phyloP scores from a whole-genome alignment of 37 sponge, comb jelly and placozoan species.

The Petrosia ficiformis region DNA sequence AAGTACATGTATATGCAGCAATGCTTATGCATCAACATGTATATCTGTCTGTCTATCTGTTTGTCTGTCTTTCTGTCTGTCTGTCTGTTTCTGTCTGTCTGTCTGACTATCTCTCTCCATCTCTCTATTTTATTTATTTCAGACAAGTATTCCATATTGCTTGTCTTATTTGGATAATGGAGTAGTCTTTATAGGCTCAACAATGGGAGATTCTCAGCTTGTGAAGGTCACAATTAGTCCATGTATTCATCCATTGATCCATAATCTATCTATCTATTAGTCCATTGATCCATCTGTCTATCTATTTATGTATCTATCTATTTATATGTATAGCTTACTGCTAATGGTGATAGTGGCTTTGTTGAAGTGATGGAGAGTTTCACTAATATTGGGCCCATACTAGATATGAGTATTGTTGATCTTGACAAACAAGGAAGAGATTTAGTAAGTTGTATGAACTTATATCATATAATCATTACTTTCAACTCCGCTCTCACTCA shows the following conservation, averaged over 20 bases:
- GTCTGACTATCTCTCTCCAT: slow-evolving; percentile 2
- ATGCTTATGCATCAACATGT: background rate
- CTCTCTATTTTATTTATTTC: slow-evolving; percentile 1
- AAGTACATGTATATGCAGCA: slow-evolving; percentile 2
- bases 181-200: slow-evolving; percentile 85
- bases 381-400: slow-evolving; percentile 76
- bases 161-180: slow-evolving; percentile 91
- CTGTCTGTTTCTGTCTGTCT: slow-evolving; percentile 4
- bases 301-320: slow-evolving; percentile 1
- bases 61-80: background rate
- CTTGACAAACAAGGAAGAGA: slow-evolving; percentile 88
- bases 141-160: slow-evolving; percentile 47
- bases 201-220: slow-evolving; percentile 83
- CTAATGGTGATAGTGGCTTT: slow-evolving; percentile 50
- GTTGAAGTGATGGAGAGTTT: slow-evolving; percentile 82
- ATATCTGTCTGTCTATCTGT: slow-evolving; percentile 6
- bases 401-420: slow-evolving; percentile 93
- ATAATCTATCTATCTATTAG: slow-evolving; percentile 5
- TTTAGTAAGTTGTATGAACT: slow-evolving; percentile 33
- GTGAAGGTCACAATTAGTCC: slow-evolving; percentile 49
- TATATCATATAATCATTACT: background rate
- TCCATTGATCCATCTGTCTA: background rate
- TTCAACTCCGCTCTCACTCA: background rate
- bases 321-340: background rate
- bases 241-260: too few species aligned